phyloP scores from a whole-genome alignment of 2,888 invertebrate genomes.

The Schizaphis graminum region DNA sequence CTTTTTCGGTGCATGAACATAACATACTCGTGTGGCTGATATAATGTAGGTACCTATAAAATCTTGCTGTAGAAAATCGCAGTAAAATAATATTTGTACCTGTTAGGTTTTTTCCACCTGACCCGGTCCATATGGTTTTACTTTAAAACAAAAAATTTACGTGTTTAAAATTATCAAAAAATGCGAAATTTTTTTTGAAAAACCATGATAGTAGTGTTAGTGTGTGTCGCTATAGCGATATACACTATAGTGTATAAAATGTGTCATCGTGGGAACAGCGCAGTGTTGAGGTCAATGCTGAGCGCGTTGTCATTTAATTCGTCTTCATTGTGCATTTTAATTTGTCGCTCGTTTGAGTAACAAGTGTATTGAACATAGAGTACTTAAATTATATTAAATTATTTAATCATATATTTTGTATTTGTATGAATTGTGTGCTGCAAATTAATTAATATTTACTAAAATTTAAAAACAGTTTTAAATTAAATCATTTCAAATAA shows the following conservation, averaged over 20 bases:
- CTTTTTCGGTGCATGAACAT: conserved; percentile 9
- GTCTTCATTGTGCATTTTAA: conserved; percentile 49
- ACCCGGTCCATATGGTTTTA: neutral
- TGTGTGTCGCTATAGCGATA: neutral
- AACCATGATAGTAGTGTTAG: neutral
- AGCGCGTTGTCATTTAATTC: conserved; percentile 39
- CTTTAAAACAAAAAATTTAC: neutral
- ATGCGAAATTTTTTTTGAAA: neutral
- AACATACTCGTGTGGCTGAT: neutral
- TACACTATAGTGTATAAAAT: neutral
- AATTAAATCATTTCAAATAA: conserved; percentile 7
- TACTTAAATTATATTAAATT: conserved; percentile 20
- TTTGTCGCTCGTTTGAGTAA: neutral
- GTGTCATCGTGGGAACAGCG: conserved; percentile 43
- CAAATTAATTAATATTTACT: conserved; percentile 2
- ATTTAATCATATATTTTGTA: neutral
- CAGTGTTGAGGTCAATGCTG: conserved; percentile 9
- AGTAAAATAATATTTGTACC: neutral
- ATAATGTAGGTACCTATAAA: neutral
- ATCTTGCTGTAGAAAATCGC: conserved; percentile 2
- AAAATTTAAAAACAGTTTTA: neutral
- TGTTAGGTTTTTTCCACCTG: conserved; percentile 8
- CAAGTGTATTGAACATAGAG: neutral
- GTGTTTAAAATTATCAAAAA: conserved; percentile 3
- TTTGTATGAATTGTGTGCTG: neutral